Evolutionary conservation across 1,140 invertebrate species (phyloP).

Genomic region (Hyposmocoma kahamanoa): DNA sequence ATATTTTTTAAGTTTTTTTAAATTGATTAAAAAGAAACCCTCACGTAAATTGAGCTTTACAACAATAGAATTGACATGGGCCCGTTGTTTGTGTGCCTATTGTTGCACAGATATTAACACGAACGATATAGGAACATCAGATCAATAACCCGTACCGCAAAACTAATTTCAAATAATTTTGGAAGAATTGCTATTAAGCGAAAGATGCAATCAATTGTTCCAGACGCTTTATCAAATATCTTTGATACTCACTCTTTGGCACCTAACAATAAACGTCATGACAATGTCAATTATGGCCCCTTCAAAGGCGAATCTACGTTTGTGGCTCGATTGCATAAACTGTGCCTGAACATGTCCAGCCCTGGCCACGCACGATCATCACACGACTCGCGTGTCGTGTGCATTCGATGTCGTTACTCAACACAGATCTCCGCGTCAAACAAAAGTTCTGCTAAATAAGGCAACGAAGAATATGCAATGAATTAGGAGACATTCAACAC

Average conservation of each 20-base stretch:
- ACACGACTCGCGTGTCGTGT: constrained; percentile 15
- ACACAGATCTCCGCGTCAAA: constrained; percentile 19
- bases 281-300: constrained; percentile 45
- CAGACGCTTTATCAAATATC: constrained; percentile 44
- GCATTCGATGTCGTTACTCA: constrained; percentile 17
- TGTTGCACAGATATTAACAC: constrained; percentile 52
- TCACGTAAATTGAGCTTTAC: constrained; percentile 64
- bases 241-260: constrained; percentile 71
- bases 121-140: constrained; percentile 68
- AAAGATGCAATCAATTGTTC: constrained; percentile 51
- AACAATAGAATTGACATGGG: constrained; percentile 65
- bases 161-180: constrained; percentile 62
- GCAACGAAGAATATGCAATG: constrained; percentile 51
- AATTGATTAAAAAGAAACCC: constrained; percentile 51
- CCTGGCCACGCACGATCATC: background rate
- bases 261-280: constrained; percentile 57
- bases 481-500: constrained; percentile 25
- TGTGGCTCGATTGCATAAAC: constrained; percentile 25
- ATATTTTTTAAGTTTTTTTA: constrained; percentile 32
- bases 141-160: constrained; percentile 67
- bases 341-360: no score
- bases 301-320: constrained; percentile 26
- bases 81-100: constrained; percentile 35
- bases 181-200: constrained; percentile 54
- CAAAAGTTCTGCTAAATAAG: constrained; percentile 19